Base-by-base conservation (phyloP, 2,113 vertebrate species). In the Bos javanicus region DNA sequence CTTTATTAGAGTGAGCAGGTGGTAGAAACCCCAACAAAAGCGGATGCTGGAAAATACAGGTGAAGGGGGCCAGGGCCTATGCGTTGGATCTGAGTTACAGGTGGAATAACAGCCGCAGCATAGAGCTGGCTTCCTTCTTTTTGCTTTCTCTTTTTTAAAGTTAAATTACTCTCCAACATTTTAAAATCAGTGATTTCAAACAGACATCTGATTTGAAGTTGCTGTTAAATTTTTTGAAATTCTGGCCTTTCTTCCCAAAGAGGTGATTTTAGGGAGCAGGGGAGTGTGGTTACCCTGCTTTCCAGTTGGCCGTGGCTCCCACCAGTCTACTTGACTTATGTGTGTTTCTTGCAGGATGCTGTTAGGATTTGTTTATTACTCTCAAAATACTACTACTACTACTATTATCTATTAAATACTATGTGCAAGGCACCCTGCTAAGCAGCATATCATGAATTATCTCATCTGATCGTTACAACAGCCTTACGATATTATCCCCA, bases 21-120 rank as follows among this genome's bases (percentile, higher is more conserved):
- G 2, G 10, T 33, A 16, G 21, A 28, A 48, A 14, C 54, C 30
- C 12, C n/a, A 30, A 15, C 10, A 6, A 3, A 87, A 93, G 91
- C 25, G 19, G 57, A 6, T 17, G 0, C 50, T 80, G 10, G 33
- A 30, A 74, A 46, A n/a, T 67, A 15, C 59, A 23, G 21, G 16
- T 3, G 48, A 21, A 12, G 52, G 9, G 12, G 52, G 6, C 78
- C n/a, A 16, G 19, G 28, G 25, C 25, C 16, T 46, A 3, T 12
- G 52, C 1, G 12, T 30, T 2, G 2, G 21, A 17, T 30, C 33
- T 85, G 28, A 59, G 62, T 19, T 52, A 3, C 17, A 12, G 60
- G 1, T 48, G 19, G 25, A 25, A 17, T 13, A 1, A 5, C 10
- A 67, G 17, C 21, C 8, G 26, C 12, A 14, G 33, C 10, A 0